phyloP scores from a whole-genome alignment of 2,888 invertebrate genomes.

The Callyntrura sp. region DNA sequence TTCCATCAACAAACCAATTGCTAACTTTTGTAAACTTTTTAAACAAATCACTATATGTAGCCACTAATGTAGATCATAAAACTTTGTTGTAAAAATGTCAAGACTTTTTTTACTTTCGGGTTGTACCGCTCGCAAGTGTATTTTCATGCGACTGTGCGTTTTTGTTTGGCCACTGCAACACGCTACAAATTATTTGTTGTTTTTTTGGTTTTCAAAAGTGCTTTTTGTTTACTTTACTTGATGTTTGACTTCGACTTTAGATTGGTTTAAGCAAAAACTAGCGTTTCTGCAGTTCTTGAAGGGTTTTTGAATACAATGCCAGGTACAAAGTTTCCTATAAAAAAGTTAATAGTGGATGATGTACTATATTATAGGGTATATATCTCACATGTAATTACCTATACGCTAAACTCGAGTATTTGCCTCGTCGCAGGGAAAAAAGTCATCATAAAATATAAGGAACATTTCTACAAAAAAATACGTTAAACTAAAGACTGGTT shows the following conservation, averaged over 20 bases:
- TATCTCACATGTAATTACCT: background rate
- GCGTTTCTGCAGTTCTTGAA: conserved; percentile 8
- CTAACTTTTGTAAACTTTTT: background rate
- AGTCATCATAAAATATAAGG: background rate
- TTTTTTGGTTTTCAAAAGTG: conserved; percentile 27
- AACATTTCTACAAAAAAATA: background rate
- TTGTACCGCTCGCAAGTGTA: background rate
- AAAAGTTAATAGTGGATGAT: background rate
- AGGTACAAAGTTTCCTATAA: conserved; percentile 3
- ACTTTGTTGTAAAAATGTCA: background rate
- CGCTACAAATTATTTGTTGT: conserved; percentile 25
- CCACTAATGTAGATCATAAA: background rate
- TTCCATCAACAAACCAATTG: background rate
- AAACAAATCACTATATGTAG: background rate
- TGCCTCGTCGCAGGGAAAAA: background rate
- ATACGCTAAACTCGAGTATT: background rate
- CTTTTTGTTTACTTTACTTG: conserved; percentile 22
- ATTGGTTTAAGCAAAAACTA: conserved; percentile 20
- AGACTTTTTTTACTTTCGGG: background rate
- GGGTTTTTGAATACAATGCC: background rate
- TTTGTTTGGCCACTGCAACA: conserved; percentile 30
- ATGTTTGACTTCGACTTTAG: conserved; percentile 14
- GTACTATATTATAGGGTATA: too few relatives aligned
- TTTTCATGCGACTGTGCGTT: conserved; percentile 7
- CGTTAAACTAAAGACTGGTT: conserved; percentile 8